A percentile compares a stretch with the other conserved stretches of the same genome.
Conservation (phyloP, 2,797 vertebrate genomes). For the Coranthus polyacanthus region DNA sequence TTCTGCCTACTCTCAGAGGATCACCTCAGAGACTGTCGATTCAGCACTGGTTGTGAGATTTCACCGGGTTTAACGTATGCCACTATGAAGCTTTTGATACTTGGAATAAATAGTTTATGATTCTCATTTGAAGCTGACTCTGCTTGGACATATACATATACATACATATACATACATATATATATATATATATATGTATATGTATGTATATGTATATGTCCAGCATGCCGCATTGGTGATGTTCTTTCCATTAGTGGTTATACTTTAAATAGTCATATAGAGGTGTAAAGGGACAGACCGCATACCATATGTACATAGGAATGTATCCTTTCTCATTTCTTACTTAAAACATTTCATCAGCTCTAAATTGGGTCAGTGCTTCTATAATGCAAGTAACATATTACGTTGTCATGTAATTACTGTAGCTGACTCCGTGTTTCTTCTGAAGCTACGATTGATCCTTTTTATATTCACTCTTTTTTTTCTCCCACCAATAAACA, state of each 20-base stretch:
- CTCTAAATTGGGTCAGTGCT: constrained; percentile 30
- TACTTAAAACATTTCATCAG: constrained; percentile 35
- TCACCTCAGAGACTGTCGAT: constrained; percentile 35
- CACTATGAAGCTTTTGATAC: constrained; percentile 54
- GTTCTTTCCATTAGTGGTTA: constrained; percentile 9
- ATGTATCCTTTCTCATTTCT: constrained; percentile 58
- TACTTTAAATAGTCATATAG: constrained; percentile 24
- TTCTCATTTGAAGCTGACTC: constrained; percentile 11
- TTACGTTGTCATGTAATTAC: constrained; percentile 16
- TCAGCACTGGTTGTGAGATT: no score
- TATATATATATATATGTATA: no score
- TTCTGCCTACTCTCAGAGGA: constrained; percentile 48
- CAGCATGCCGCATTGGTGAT: constrained; percentile 18
- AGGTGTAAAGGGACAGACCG: constrained; percentile 27
- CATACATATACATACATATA: no score
- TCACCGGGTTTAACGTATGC: constrained; percentile 4
- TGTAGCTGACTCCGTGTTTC: constrained; percentile 35
- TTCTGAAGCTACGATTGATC: constrained; percentile 41
- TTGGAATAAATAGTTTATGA: constrained; percentile 40
- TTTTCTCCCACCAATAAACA: constrained; percentile 18
- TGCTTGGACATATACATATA: no score
- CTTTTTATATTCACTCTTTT: constrained; percentile 65
- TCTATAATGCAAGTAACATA: constrained; percentile 42
- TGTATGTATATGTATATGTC: constrained; percentile 19
- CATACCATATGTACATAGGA: constrained; percentile 62